Percentiles rank a stretch among this genome's conserved stretches.
These are phyloP conservation scores for Saccostrea cuccullata DNA, from an alignment of 1,140 invertebrate species.

Conservation along the genomic window DNA sequence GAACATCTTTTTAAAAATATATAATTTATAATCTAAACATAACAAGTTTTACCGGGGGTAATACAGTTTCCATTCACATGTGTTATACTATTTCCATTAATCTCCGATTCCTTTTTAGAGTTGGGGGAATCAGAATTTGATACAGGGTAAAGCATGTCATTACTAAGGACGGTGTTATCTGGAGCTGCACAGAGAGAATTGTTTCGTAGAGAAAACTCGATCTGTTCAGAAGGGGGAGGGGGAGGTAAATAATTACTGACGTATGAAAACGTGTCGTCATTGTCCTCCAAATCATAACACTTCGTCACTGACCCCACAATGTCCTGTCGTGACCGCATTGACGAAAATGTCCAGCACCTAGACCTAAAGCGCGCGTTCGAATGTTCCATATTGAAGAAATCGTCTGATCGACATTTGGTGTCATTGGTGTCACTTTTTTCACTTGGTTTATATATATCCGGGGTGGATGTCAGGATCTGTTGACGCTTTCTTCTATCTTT, in stretches of 20 bases:
- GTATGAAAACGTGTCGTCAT: slow-evolving; percentile 63
- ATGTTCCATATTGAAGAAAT: slow-evolving; percentile 8
- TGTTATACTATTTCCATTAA: not conserved
- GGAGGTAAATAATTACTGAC: slow-evolving; percentile 61
- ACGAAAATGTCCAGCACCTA: slow-evolving; percentile 51
- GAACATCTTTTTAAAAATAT: no score
- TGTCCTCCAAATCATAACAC: slow-evolving; percentile 64
- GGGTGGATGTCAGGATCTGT: slow-evolving; percentile 4
- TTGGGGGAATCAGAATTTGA: slow-evolving; percentile 6
- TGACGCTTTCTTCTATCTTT: not conserved
- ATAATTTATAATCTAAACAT: not conserved
- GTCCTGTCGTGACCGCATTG: slow-evolving; percentile 60
- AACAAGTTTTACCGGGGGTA: slow-evolving; percentile 8
- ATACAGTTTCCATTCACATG: not conserved
- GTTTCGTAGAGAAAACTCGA: slow-evolving; percentile 38
- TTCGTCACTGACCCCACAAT: slow-evolving; percentile 66
- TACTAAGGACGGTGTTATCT: slow-evolving; percentile 56
- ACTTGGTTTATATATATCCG: slow-evolving; percentile 20
- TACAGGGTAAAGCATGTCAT: slow-evolving; percentile 62
- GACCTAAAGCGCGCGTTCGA: slow-evolving; percentile 5
- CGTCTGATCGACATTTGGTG: not conserved
- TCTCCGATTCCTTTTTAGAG: not conserved
- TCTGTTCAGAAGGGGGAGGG: slow-evolving; percentile 18
- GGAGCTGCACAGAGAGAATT: slow-evolving; percentile 20
- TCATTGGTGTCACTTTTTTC: not conserved